These are phyloP conservation scores for Megalurothrips usitatus DNA, from an alignment of 2,888 invertebrate species.

Conservation along the genomic window DNA sequence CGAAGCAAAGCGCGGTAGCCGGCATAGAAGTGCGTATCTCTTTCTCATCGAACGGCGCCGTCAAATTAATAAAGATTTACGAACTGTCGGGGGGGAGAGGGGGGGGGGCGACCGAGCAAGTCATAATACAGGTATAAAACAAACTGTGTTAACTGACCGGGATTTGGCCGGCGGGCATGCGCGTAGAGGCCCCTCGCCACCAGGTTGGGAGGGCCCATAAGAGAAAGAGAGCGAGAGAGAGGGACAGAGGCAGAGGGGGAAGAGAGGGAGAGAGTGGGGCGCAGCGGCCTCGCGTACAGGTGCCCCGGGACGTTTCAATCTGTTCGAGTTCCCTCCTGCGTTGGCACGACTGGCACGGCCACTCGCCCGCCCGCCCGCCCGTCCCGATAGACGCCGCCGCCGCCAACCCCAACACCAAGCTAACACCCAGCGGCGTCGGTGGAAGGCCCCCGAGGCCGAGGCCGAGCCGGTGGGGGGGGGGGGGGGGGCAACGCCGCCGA, in stretches of 20 bases:
- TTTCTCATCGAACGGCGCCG: constrained; percentile 5
- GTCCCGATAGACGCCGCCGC: too few relatives aligned
- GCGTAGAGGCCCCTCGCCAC: neutral
- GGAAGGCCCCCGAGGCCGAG: too few relatives aligned
- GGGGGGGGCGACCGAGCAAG: neutral
- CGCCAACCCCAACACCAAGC: too few relatives aligned
- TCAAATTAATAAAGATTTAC: constrained; percentile 27
- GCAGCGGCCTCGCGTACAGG: neutral
- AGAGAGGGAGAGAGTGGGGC: neutral
- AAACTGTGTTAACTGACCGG: constrained; percentile 9
- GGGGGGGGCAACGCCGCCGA: too few relatives aligned
- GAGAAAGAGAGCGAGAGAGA: neutral
- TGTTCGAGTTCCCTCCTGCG: neutral
- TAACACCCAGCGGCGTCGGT: too few relatives aligned
- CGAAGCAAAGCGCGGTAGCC: constrained; percentile 9
- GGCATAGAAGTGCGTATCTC: constrained; percentile 20
- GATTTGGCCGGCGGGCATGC: constrained; percentile 16
- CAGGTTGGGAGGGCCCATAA: neutral
- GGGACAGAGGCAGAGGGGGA: neutral
- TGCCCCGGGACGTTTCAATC: neutral
- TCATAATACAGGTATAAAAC: constrained; percentile 20
- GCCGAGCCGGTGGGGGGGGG: too few relatives aligned
- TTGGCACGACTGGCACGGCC: neutral
- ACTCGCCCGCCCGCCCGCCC: neutral
- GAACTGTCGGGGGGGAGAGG: neutral